Base-by-base conservation (phyloP, 1,140 invertebrate species). In the Zaprionus davidi region DNA sequence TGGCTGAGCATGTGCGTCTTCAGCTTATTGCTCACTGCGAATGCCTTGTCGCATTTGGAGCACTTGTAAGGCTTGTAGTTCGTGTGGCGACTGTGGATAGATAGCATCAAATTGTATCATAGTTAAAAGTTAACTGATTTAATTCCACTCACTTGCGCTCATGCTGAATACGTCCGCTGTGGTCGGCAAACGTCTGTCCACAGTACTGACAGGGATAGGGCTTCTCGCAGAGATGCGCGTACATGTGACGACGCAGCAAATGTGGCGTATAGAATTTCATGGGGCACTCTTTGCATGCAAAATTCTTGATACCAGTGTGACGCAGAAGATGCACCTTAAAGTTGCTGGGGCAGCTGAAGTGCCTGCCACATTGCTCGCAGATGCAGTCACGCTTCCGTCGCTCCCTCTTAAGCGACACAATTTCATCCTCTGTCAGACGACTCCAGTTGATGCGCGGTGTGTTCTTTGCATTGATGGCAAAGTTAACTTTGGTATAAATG, bases 1-100 rank as follows among this genome's bases (percentile, higher is more conserved):
- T 99, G 99, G 92, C 99, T 99, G 77, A 99, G 95, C 83, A 98
- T 98, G 94, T 99, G 99, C 93, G 99, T 98, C 17, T 98, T 98
- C 83, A 99, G 95, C 95, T 99, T 99, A 78, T 98, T 99, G 91
- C 97, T 98, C 94, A 99, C 99, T 78, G 98, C 98, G 94, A 99
- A 99, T 73, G 98, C 97, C 94, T 99, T 99, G 80, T 97, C 96
- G 94, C 99, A 99, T 93, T 99, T 98, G 28, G 96, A 97, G 94
- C 99, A 99, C 93, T 99, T 99, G 95, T 99, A 99, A 15, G 99
- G 99, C 93, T 99, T 99, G 3, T 76, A 71, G 26, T 78, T 72
- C 3, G 84, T 90, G n/a, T 88, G 84, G 7, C 75, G 84, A 20
- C 84, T 88, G 34, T 0, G 38, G 63, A 9, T 13, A 22, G 9